Percentiles rank a stretch among this genome's conserved stretches.
Conservation (phyloP, 2,113 vertebrate species). For the Amazona vittata region DNA sequence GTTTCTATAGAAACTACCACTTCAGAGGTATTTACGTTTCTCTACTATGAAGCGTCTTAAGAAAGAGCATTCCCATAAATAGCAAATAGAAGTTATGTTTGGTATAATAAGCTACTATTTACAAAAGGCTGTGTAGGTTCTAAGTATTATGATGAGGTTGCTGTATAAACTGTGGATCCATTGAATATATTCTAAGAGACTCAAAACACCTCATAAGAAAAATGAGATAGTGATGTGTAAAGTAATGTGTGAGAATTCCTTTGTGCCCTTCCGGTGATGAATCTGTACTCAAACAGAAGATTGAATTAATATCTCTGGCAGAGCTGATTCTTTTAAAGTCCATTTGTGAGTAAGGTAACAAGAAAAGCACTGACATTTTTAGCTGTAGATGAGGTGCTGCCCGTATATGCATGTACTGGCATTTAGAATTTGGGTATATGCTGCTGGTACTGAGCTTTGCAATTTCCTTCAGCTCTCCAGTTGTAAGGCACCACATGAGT, state of each 20-base stretch:
- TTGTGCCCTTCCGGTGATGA: neutral
- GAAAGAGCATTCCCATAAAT: conserved; percentile 43
- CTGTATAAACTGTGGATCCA: neutral
- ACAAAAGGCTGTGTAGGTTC: neutral
- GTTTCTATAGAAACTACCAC: conserved; percentile 60
- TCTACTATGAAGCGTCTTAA: conserved; percentile 24
- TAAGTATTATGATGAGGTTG: neutral
- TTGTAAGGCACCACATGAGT: neutral
- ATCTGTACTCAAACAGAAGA: neutral
- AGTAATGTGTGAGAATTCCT: neutral
- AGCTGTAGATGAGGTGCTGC: neutral
- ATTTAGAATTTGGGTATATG: neutral
- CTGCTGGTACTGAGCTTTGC: neutral
- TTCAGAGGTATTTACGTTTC: conserved; percentile 44
- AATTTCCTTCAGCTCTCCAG: neutral
- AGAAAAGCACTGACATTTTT: neutral
- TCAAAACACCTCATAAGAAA: neutral
- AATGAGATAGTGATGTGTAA: neutral
- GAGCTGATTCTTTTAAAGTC: neutral
- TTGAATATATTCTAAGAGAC: neutral
- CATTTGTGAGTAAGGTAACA: conserved; percentile 5
- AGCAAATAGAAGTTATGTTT: neutral
- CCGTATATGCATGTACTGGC: neutral
- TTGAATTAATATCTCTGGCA: neutral
- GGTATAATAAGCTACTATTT: conserved; percentile 12